phyloP scores from a whole-genome alignment of 2,113 vertebrate genomes.

The Charadrius vociferus region DNA sequence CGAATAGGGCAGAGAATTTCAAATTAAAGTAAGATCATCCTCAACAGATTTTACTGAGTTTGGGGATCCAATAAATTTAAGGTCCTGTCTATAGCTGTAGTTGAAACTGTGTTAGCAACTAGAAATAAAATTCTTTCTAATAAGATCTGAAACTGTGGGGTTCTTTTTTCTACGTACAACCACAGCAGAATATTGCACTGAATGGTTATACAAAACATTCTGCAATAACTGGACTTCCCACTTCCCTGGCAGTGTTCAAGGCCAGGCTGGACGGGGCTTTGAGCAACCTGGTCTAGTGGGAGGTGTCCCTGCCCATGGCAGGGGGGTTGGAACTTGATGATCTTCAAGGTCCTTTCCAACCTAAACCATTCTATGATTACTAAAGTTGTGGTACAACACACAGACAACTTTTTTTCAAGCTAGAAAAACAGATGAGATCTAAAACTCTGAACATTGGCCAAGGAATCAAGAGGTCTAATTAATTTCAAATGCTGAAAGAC shows the following conservation, averaged over 20 bases:
- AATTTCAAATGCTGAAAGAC: neutral
- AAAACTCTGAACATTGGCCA: neutral
- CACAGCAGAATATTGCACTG: neutral
- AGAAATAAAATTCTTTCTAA: neutral
- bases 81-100: neutral
- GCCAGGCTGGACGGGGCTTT: too few relatives aligned
- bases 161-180: neutral
- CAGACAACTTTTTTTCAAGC: neutral
- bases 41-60: neutral
- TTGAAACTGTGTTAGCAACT: neutral
- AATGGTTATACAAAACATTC: neutral
- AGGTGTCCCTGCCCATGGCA: too few relatives aligned
- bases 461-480: neutral
- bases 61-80: neutral
- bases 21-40: neutral
- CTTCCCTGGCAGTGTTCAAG: too few relatives aligned
- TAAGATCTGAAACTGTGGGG: neutral
- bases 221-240: neutral
- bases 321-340: too few relatives aligned
- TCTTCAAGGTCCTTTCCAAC: too few relatives aligned
- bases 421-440: neutral
- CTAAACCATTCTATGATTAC: neutral
- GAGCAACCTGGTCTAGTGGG: too few relatives aligned
- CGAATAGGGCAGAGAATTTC: neutral
- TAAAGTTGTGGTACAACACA: neutral